Evolutionary conservation across 2,113 vertebrate genomes (phyloP), one percentile per base, ranked within the genome.

Genomic region (Psammodynastes pulverulentus): DNA sequence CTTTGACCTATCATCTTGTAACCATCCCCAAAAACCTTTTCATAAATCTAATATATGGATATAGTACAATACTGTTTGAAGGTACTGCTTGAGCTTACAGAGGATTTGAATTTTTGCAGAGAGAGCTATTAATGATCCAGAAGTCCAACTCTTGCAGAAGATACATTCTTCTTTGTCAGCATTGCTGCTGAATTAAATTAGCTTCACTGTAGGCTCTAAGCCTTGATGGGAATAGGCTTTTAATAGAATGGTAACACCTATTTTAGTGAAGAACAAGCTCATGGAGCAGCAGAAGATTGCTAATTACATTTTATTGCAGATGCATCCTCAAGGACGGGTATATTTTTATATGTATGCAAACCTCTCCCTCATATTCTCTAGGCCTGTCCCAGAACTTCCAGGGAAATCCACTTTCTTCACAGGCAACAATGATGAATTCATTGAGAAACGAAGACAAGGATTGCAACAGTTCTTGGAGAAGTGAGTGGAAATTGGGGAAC

Each of bases 351-450:
- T 24, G 1, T 39, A 13, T 46, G 46, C 26, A 52, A 54, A 8
- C 21, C 0, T 0, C 53, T 15, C 17, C 26, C 54, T 90, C 53
- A 21, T 79, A 29, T 91, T 26, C 67, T 56, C 24, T 92, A 99
- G 99, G 92, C 98, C 98, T 0, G 98, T 99, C 29, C 99, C 99
- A 54, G 98, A 98, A 43, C 98, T 99, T 89, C 99, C 99, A 0
- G 98, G 98, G 4, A 99, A 99, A 94, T 98, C 98, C 2, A 84
- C 98, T 52, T 98, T 99, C 95, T 97, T 98, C 0, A 97, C 96
- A 62, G 98, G 98, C 87, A 97, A 94, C 96, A 98, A 97, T 0
- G 98, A 99, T 92, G 98, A 99, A 89, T 99, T 99, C 95, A 97
- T 99, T 17, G 99, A 99, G 97, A 98, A 96, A 45, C 97, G 99